A percentile compares a stretch with the other conserved stretches of the same genome.
Conservation (phyloP, 2,888 invertebrate genomes). For the Aelia acuminata region DNA sequence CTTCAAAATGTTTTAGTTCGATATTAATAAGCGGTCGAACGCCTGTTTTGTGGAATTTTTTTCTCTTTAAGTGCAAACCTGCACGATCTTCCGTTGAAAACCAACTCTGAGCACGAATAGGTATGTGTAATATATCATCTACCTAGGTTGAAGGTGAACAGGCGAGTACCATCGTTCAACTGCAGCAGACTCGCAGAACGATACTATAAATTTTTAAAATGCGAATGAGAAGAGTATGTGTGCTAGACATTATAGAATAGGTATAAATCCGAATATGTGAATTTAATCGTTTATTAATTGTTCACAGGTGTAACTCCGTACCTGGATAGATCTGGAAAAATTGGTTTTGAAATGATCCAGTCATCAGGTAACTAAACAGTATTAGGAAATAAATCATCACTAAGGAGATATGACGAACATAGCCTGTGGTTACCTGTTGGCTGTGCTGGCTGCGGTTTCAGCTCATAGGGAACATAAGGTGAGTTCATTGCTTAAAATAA, state of each 20-base stretch:
- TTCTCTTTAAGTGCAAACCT: too few species aligned
- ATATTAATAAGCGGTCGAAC: too few species aligned
- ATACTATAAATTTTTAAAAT: too few species aligned
- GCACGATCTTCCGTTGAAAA: not conserved
- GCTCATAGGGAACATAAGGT: slow-evolving; percentile 53
- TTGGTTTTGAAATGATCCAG: not conserved
- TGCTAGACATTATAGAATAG: too few species aligned
- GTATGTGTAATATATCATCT: not conserved
- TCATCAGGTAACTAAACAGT: not conserved
- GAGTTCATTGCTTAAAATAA: not conserved
- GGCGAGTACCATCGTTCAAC: not conserved
- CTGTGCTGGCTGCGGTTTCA: slow-evolving; percentile 9
- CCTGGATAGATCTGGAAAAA: not conserved
- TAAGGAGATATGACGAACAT: not conserved
- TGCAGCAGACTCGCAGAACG: not conserved
- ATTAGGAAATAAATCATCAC: not conserved
- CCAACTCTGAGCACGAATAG: not conserved
- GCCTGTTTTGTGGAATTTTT: too few species aligned
- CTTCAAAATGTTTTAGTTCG: too few species aligned
- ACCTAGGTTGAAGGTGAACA: not conserved
- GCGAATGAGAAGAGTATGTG: too few species aligned
- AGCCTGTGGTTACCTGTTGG: not conserved
- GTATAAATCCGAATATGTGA: not conserved
- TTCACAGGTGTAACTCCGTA: not conserved
- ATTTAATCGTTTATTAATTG: not conserved